Evolutionary conservation across 2,113 vertebrate genomes (phyloP), one percentile per base, ranked within the genome.

Genomic region (Campylorhamphus procurvoides): DNA sequence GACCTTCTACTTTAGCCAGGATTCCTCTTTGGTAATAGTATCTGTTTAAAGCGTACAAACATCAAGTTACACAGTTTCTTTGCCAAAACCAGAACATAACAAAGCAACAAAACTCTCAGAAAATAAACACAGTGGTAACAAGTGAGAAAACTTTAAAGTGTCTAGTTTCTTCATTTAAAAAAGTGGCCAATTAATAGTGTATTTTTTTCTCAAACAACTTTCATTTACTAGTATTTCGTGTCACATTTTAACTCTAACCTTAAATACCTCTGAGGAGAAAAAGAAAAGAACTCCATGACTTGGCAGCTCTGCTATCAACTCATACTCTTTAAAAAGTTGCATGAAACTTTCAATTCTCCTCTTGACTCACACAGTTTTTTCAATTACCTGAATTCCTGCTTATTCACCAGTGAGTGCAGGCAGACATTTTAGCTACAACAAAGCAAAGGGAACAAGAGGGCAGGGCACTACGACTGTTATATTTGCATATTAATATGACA

Each of bases 21-120:
- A 99, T 99, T 96, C 99, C 99, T 95, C 99, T 99, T 98, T 99
- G 99, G 97, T 99, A 99, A 97, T 99, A 99, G 96, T 99, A 99
- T 97, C 99, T 99, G 96, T 89, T 96, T 18, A 64, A 97, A 96
- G 35, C 2, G 53, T 15, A 95, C 12, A 76, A 42, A 74, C 37
- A 85, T 39, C 55, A 87, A 84, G 63, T 94, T 76, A 96, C 10
- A 64, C 4, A 31, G n/a, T 40, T 2, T 63, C 89, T 44, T 77
- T 40, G 20, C 18, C 6, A 40, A 63, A 67, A 44, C 20, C 7
- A 18, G 13, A 67, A 39, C 12, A 4, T 55, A 52, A 67, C 25
- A 75, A 56, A 50, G 20, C 40, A 73, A 73, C 44, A 58, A 40
- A 14, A 4, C 10, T 11, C 39, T 14, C 31, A 29, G 31, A 88